Base-by-base conservation (phyloP, 1,140 invertebrate genomes). In the Zaprionus davidi region DNA sequence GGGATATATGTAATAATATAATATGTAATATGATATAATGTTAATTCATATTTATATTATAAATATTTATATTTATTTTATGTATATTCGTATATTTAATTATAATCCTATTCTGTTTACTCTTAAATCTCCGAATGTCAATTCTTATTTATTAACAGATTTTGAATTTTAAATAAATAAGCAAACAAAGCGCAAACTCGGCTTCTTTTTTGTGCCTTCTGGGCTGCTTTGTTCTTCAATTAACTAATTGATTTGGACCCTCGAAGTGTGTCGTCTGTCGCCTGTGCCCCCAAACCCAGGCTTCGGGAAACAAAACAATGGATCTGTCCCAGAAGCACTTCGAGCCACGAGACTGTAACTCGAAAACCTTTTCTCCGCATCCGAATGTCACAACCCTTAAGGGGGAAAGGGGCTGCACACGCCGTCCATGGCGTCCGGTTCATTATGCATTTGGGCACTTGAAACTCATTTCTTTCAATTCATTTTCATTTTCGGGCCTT, bases 231-330 rank as follows among this genome's bases (percentile, higher is more conserved):
- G 84, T 88, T 84, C 83, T 73, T 87, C 84, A 87, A 87, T 87
- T 87, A 87, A 83, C 84, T 87, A 87, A 87, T 88, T 87, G 84
- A 90, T 87, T 90, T 67, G 65, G 69, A 81, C 84, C 78, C 62
- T 87, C 81, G 81, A 87, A 84, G 84, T 90, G 71, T 88, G 84
- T 87, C 83, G 84, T 60, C 83, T 69, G 80, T 60, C 53, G 22
- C 71, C 67, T 51, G 55, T 71, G 24, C 20, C 26, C 67, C 75
- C 55, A 60, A 31, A 44, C 63, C 53, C 75, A 64, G 41, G 56
- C 67, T 74, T 56, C 22, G 36, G 34, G 11, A 41, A 34, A 9
- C 9, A 71, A 83, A 71, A 75, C 62, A 77, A 71, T 78, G 81
- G 76, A 67, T 69, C 78, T 72, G 82, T 62, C 80, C 77, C 78